Base-by-base conservation (phyloP, 2,888 invertebrate genomes). In the Sisyra nigra region DNA sequence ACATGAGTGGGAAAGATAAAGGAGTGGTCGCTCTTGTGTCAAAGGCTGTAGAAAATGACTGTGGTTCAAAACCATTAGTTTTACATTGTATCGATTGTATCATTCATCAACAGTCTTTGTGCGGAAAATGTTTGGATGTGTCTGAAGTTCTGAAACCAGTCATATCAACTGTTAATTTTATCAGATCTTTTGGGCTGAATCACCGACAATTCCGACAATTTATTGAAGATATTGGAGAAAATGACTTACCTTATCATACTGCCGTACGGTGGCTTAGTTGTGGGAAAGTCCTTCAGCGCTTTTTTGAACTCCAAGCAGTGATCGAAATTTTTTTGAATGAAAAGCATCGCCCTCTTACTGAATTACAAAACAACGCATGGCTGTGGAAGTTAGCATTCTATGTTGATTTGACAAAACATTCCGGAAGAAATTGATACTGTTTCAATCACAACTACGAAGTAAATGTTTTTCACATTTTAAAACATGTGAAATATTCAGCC, bases 71-170 rank as follows among this genome's bases (percentile, higher is more conserved):
- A n/a, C n/a, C n/a, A n/a, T n/a, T n/a, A n/a, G n/a, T n/a, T n/a
- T n/a, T n/a, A n/a, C n/a, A n/a, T n/a, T n/a, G n/a, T n/a, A n/a
- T n/a, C n/a, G n/a, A 24, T 7, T 24, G 24, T 24, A 24, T 24
- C 7, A 5, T 24, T 3, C 24, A 24, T 24, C 24, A 24, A 7
- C 5, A 24, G 24, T 3, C 50, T 45, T 51, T 55, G 49, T 54
- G 54, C 50, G 52, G 52, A 49, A 56, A 56, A 54, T 54, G 47
- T 48, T 52, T 55, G 50, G 50, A 54, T 53, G 51, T 54, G 52
- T 54, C 52, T 45, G 49, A 51, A 51, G 53, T 53, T 54, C 41
- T 56, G 40, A 53, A 54, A 48, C 50, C 52, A 52, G 51, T 52
- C 49, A 50, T 53, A 47, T 52, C 51, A 52, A 45, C 42, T 53